Conservation (phyloP, 2,888 invertebrate species). For the Apocheima hispidaria region DNA sequence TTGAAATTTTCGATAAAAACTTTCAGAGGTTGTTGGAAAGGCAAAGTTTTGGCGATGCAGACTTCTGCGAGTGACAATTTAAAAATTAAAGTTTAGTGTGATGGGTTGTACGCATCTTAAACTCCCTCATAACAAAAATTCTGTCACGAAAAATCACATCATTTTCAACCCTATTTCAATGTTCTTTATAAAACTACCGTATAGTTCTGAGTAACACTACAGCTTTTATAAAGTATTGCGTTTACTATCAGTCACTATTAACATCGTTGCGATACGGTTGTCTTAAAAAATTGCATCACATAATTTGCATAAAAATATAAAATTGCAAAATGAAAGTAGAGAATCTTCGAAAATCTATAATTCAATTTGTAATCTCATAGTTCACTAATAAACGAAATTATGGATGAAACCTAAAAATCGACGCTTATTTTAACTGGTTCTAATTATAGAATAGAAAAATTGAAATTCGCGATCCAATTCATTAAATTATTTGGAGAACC, state of each 20-base stretch:
- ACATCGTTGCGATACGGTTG: not conserved
- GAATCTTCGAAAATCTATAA: not conserved
- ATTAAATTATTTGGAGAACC: not conserved
- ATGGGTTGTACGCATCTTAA: not conserved
- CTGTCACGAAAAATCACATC: not conserved
- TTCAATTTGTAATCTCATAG: slow-evolving; percentile 1
- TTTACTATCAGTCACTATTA: not conserved
- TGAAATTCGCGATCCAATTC: slow-evolving; percentile 11
- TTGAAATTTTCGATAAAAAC: slow-evolving; percentile 38
- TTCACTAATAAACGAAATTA: slow-evolving; percentile 2
- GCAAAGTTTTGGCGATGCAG: slow-evolving; percentile 13
- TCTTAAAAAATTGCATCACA: no score
- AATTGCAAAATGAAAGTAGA: not conserved
- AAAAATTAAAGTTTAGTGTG: slow-evolving; percentile 1
- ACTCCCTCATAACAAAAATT: not conserved
- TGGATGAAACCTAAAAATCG: not conserved
- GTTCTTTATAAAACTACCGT: not conserved
- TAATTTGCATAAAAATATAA: not conserved
- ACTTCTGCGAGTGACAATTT: slow-evolving; percentile 17
- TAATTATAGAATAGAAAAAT: slow-evolving; percentile 14
- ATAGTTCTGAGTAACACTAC: no score
- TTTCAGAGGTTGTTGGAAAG: slow-evolving; percentile 21
- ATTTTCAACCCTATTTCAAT: not conserved
- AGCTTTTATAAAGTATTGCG: no score
- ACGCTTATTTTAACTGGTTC: slow-evolving; percentile 6